phyloP scores from a whole-genome alignment of 1,140 invertebrate species.

The Pachyrhynchus sulphureomaculatus region DNA sequence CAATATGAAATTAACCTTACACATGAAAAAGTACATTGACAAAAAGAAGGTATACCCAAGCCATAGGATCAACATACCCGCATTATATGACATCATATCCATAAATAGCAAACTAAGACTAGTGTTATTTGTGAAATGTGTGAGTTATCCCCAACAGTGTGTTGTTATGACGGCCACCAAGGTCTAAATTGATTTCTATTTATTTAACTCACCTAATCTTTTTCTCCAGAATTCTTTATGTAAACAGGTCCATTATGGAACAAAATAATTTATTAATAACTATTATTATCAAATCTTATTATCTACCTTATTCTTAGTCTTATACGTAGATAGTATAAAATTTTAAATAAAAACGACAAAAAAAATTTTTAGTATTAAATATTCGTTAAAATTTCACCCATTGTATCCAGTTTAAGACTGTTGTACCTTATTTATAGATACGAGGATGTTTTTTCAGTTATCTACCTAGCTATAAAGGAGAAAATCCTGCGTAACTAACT shows the following conservation, averaged over 20 bases:
- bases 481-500: too few relatives aligned
- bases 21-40: too few relatives aligned
- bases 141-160: background rate
- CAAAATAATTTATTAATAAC: constrained; percentile 11
- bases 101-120: background rate
- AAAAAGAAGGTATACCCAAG: background rate
- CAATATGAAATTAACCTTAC: too few relatives aligned
- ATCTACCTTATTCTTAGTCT: background rate
- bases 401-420: too few relatives aligned
- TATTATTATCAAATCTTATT: background rate
- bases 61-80: background rate
- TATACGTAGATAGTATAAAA: background rate
- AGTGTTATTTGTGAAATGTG: background rate
- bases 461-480: too few relatives aligned
- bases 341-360: background rate
- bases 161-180: constrained; percentile 11
- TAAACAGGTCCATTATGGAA: constrained; percentile 36
- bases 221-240: constrained; percentile 72
- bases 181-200: background rate
- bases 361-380: too few relatives aligned
- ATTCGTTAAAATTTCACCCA: too few relatives aligned
- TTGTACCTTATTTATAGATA: too few relatives aligned
- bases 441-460: too few relatives aligned
- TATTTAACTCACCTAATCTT: constrained; percentile 69
- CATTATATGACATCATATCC: background rate